Conservation (phyloP, 2,888 invertebrate species). For the Phymatocera aterrima region DNA sequence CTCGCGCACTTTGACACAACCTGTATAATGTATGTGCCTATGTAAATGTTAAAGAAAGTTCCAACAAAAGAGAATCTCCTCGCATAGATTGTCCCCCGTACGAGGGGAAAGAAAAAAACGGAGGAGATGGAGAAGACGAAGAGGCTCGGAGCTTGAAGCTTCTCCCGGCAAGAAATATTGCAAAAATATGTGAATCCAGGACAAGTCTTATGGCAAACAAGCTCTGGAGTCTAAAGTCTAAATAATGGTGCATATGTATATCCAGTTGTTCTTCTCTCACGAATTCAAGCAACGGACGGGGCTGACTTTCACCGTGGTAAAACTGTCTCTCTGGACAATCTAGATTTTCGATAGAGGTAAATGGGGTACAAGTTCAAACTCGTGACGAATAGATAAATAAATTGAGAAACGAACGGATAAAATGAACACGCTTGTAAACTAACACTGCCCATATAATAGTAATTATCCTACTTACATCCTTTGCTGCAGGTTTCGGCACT, state of each 20-base stretch:
- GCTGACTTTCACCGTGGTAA: background rate
- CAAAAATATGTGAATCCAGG: constrained; percentile 33
- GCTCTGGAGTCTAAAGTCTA: background rate
- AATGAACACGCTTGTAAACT: background rate
- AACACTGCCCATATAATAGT: too few species aligned
- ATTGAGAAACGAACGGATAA: background rate
- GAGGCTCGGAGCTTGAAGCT: background rate
- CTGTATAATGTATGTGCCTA: background rate
- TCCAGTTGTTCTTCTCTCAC: background rate
- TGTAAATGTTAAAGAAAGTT: background rate
- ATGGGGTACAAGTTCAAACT: background rate
- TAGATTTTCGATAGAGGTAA: background rate
- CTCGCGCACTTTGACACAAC: background rate
- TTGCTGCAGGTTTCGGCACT: too few species aligned
- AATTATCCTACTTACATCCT: too few species aligned
- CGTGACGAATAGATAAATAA: background rate
- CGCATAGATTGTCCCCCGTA: background rate
- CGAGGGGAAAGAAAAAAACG: background rate
- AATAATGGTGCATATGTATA: constrained; percentile 11
- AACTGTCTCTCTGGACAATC: background rate
- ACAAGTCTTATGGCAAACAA: constrained; percentile 20
- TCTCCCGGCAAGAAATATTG: constrained; percentile 12
- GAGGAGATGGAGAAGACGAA: background rate
- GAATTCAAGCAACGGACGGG: background rate
- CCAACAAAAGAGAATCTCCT: constrained; percentile 1